Evolutionary conservation across 2,797 vertebrate species (phyloP).

Genomic region (Myotis pilosus): DNA sequence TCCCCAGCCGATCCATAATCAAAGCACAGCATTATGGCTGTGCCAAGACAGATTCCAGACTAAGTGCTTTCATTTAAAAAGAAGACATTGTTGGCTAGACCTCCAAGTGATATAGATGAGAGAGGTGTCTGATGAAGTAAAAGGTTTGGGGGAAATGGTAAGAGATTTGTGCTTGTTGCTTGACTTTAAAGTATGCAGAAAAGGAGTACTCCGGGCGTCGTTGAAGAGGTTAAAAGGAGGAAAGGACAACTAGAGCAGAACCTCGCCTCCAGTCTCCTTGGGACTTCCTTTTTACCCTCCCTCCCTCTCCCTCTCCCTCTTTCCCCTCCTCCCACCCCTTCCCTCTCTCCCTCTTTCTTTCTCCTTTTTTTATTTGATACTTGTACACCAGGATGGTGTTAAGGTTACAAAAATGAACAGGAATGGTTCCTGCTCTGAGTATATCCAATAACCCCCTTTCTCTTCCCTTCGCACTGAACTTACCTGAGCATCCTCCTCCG

Average conservation of each 20-base stretch:
- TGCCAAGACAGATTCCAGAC: conserved; percentile 37
- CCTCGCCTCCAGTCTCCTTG: neutral
- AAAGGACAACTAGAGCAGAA: neutral
- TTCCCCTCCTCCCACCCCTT: neutral
- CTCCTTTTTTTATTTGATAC: neutral
- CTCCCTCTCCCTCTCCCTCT: neutral
- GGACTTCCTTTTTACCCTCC: neutral
- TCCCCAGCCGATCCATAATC: neutral
- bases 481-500: neutral
- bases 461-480: neutral
- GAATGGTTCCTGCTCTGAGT: neutral
- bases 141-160: neutral
- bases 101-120: neutral
- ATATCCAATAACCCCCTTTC: neutral
- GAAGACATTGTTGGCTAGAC: neutral
- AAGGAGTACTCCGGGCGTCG: neutral
- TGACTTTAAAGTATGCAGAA: neutral
- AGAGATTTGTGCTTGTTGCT: neutral
- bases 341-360: conserved; percentile 43
- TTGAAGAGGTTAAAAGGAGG: neutral
- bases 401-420: neutral
- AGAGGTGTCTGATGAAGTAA: conserved; percentile 16
- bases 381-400: neutral
- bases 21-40: neutral
- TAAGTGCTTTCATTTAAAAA: conserved; percentile 34